Base-by-base conservation (phyloP, 2,797 vertebrate species). In the Platalea minor region DNA sequence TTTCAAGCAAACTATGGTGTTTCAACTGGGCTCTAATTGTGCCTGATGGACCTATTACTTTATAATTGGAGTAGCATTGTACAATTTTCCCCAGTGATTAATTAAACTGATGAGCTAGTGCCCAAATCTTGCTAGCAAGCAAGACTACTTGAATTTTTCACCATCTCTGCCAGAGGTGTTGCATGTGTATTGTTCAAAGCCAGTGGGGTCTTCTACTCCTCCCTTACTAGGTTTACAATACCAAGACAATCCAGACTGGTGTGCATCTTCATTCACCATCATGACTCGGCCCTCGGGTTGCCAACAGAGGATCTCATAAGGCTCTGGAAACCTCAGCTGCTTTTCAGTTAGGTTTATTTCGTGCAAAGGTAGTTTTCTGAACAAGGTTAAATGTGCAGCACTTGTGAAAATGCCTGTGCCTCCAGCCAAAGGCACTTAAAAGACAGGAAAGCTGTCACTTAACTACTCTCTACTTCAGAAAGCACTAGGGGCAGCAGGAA, bases 21-120 rank as follows among this genome's bases (percentile, higher is more conserved):
- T 98, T 97, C 98, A 97, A 95, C 92, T 86, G 91, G 91, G 97
- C 96, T 97, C 95, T 99, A 99, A 99, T 99, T 99, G 98, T 98
- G 97, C 98, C 98, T 98, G 98, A 98, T 98, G 98, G 99, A 98
- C 98, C 98, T 96, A 98, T 99, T 97, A 98, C 93, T 95, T 95
- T 95, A 94, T 98, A 98, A 99, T 98, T 97, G 92, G 98, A 98
- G 96, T 96, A 97, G 97, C 65, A 88, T 95, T 97, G 98, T 96
- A 96, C 88, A 79, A 60, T 94, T 97, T 96, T 98, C 99, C 98
- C 98, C 29, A 51, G 97, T 98, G 98, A 96, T 99, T 99, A 99
- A 99, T 99, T 99, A 99, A 95, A 97, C 64, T 79, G 86, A 96
- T 97, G 89, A 98, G 94, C 91, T 97, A 96, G 94, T 95, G 84